Percentiles rank a stretch among this genome's conserved stretches.
Evolutionary conservation across 1,140 invertebrate species (phyloP).

Genomic region (Steinernema khuongi): DNA sequence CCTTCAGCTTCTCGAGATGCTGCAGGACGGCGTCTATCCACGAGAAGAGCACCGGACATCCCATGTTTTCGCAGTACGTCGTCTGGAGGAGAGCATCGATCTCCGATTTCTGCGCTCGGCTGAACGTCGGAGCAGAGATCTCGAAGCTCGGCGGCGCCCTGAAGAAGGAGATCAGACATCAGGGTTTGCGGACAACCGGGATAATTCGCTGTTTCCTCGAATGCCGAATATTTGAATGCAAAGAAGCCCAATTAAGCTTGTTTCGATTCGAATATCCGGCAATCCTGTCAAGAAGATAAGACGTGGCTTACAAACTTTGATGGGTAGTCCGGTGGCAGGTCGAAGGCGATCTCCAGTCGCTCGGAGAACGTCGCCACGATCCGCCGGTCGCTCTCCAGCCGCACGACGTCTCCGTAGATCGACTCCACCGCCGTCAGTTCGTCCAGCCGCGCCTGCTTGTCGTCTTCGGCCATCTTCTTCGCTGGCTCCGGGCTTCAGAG

Average conservation of each 20-base stretch:
- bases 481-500: not conserved
- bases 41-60: slow-evolving; percentile 35
- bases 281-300: not conserved
- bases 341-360: slow-evolving; percentile 11
- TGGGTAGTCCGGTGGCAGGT: slow-evolving; percentile 26
- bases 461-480: not conserved
- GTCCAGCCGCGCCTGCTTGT: slow-evolving; percentile 10
- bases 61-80: slow-evolving; percentile 32
- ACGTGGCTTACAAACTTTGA: not conserved
- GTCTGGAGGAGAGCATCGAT: slow-evolving; percentile 22
- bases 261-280: slow-evolving; percentile 8
- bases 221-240: too few relatives aligned
- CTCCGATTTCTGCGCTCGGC: not conserved
- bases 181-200: not conserved
- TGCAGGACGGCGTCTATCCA: slow-evolving; percentile 32
- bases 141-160: slow-evolving; percentile 35
- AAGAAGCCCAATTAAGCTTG: slow-evolving; percentile 3
- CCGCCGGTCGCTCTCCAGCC: slow-evolving; percentile 1
- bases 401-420: slow-evolving; percentile 23
- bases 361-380: slow-evolving; percentile 19
- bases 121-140: slow-evolving; percentile 25
- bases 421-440: slow-evolving; percentile 26
- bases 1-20: slow-evolving; percentile 17
- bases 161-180: not conserved
- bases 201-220: too few relatives aligned